Evolutionary conservation across 2,113 vertebrate species (phyloP).

Genomic region (Lepidothrix coronata): DNA sequence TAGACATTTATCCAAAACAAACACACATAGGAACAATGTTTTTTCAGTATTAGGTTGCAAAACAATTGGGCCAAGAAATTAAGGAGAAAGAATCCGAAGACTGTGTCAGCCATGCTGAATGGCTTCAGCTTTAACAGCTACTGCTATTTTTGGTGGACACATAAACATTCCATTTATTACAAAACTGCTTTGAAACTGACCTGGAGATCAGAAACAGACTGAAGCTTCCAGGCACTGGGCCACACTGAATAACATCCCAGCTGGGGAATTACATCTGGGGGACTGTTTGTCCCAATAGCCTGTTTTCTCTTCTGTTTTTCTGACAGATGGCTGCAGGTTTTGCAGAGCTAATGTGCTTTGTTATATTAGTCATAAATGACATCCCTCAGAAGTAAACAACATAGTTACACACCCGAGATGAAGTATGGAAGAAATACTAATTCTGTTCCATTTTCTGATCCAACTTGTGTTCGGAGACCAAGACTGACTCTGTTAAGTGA

Average conservation of each 20-base stretch:
- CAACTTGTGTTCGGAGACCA: neutral
- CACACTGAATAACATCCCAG: slow-evolving; percentile 50
- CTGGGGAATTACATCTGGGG: slow-evolving; percentile 51
- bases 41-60: slow-evolving; percentile 58
- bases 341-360: neutral
- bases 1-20: slow-evolving; percentile 69
- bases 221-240: slow-evolving; percentile 37
- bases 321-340: slow-evolving; percentile 36
- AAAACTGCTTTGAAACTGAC: slow-evolving; percentile 50
- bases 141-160: slow-evolving; percentile 59
- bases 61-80: slow-evolving; percentile 66
- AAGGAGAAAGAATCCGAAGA: slow-evolving; percentile 65
- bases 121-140: slow-evolving; percentile 55
- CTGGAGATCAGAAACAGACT: slow-evolving; percentile 40
- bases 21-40: slow-evolving; percentile 65
- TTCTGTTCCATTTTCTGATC: neutral
- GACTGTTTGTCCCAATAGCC: slow-evolving; percentile 40
- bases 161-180: slow-evolving; percentile 54
- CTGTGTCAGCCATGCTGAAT: slow-evolving; percentile 45
- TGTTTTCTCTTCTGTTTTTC: slow-evolving; percentile 38
- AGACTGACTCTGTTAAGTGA: neutral
- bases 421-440: neutral
- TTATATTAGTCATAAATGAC: neutral
- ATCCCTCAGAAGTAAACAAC: neutral
- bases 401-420: neutral